Evolutionary conservation across 1,140 invertebrate genomes (phyloP).

Genomic region (Atopsyche davidsoni): DNA sequence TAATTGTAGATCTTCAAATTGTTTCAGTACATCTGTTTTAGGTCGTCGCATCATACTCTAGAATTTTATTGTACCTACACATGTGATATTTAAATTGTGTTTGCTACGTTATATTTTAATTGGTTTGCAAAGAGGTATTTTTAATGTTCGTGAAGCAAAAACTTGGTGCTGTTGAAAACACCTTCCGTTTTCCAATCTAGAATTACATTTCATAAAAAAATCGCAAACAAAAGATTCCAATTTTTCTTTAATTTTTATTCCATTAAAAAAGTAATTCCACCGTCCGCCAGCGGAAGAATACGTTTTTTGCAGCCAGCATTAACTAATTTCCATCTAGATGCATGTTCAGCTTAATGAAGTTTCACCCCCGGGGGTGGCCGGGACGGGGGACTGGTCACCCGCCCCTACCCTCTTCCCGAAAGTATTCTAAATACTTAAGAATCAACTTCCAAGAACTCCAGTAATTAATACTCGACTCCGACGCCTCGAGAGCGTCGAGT

Average conservation of each 20-base stretch:
- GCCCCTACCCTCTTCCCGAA: slow-evolving; percentile 7
- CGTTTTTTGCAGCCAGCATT: slow-evolving; percentile 31
- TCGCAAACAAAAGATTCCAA: background rate
- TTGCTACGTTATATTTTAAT: no score
- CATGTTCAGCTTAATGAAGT: slow-evolving; percentile 32
- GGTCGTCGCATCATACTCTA: no score
- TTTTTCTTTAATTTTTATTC: background rate
- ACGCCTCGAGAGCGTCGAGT: no score
- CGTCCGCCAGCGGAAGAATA: slow-evolving; percentile 19
- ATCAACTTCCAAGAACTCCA: slow-evolving; percentile 21
- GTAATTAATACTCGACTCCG: slow-evolving; percentile 30
- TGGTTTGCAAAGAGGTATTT: no score
- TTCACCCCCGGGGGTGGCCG: slow-evolving; percentile 21
- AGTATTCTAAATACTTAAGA: slow-evolving; percentile 21
- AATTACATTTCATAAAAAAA: background rate
- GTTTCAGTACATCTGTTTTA: no score
- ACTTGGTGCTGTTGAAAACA: background rate
- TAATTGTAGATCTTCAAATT: no score
- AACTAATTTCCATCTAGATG: slow-evolving; percentile 32
- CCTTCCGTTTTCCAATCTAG: background rate
- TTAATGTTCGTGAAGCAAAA: no score
- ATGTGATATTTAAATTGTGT: no score
- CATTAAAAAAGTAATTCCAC: background rate
- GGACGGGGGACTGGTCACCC: slow-evolving; percentile 4
- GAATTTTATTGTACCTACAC: no score